Conservation (phyloP, 1,140 invertebrate species). For the Phortica variegata region DNA sequence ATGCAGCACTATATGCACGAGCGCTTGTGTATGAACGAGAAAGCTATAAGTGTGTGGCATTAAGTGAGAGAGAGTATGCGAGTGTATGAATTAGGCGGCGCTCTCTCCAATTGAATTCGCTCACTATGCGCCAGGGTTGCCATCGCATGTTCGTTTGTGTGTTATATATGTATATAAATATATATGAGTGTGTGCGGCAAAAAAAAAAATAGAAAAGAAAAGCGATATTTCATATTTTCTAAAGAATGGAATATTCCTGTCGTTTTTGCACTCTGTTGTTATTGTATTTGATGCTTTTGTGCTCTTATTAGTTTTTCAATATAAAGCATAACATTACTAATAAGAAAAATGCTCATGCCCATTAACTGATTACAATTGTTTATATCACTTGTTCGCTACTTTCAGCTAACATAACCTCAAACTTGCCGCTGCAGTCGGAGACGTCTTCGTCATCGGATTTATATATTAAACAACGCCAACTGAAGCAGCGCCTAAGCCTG, state of each 20-base stretch:
- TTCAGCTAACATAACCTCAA: constrained; percentile 55
- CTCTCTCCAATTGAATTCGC: too few species aligned
- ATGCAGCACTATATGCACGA: constrained; percentile 21
- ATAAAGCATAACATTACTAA: not conserved
- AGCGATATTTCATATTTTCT: not conserved
- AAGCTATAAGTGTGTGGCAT: constrained; percentile 24
- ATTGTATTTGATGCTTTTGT: constrained; percentile 9
- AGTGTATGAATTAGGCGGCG: constrained; percentile 22
- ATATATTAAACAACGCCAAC: constrained; percentile 3
- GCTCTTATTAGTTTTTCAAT: not conserved
- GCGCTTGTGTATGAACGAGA: constrained; percentile 19
- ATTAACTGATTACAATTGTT: constrained; percentile 31
- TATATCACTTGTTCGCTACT: constrained; percentile 20
- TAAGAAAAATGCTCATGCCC: constrained; percentile 13
- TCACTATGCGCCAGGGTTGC: constrained; percentile 25
- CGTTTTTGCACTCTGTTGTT: constrained; percentile 11
- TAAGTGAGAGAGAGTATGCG: constrained; percentile 43
- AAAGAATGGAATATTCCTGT: not conserved
- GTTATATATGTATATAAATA: constrained; percentile 43
- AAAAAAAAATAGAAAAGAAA: constrained; percentile 3
- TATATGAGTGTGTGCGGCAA: not conserved
- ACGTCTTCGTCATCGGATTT: constrained; percentile 40
- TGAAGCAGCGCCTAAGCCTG: constrained; percentile 16
- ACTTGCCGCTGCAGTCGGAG: constrained; percentile 46
- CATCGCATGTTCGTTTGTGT: constrained; percentile 34